Percentiles rank a stretch among this genome's conserved stretches.
Evolutionary conservation across 2,797 vertebrate species (phyloP).

Genomic region (Anguilla obscura): DNA sequence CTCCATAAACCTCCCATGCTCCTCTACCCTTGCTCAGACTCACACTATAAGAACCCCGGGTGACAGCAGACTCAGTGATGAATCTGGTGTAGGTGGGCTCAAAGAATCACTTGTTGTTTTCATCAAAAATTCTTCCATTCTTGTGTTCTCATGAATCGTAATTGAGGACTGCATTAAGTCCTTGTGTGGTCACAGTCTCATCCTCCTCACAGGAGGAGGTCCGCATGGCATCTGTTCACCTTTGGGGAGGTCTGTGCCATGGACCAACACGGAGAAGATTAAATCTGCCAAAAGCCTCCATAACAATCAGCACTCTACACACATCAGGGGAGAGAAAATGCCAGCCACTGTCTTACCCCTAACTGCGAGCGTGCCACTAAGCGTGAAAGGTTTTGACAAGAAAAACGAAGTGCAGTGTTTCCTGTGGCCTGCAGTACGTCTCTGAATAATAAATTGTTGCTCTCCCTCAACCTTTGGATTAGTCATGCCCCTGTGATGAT

Average conservation of each 20-base stretch:
- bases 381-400: constrained; percentile 70
- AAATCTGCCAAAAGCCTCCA: constrained; percentile 9
- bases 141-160: neutral
- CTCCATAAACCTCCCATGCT: too few species aligned
- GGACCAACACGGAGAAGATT: neutral
- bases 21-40: too few species aligned
- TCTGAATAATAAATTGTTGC: constrained; percentile 75
- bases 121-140: neutral
- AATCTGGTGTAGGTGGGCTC: neutral
- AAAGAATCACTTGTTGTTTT: neutral
- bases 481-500: constrained; percentile 50
- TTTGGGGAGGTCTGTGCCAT: neutral
- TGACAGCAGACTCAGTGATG: neutral
- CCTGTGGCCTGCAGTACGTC: constrained; percentile 72
- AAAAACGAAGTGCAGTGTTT: constrained; percentile 78
- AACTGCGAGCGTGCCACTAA: constrained; percentile 69
- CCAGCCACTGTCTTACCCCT: constrained; percentile 61
- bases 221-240: neutral
- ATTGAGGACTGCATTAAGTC: neutral
- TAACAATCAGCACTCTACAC: constrained; percentile 49
- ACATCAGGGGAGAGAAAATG: constrained; percentile 42
- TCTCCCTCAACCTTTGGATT: constrained; percentile 52
- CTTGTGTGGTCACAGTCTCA: neutral
- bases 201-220: neutral
- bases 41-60: neutral